Base-by-base conservation (phyloP, 1,140 invertebrate genomes). In the Cataglyphis hispanica region DNA sequence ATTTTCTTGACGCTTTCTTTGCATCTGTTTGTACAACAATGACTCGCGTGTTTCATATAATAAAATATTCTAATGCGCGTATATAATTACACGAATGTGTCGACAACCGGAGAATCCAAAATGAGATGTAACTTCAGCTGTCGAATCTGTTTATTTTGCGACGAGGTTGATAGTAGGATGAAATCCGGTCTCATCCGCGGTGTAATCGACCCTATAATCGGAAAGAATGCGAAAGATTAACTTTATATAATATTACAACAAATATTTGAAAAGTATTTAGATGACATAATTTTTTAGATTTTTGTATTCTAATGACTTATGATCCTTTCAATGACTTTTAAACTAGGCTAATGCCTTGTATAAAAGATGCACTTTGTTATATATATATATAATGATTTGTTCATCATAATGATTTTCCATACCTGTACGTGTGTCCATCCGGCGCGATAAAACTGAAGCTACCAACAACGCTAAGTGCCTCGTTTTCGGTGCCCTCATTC, bases 391-490 rank as follows among this genome's bases (percentile, higher is more conserved):
- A 19, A 50, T 50, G 4, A 50, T 4, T 50, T 50, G 16, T 50
- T 66, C 7, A 25, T 34, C 7, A 22, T 1, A 11, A 25, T 22
- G 3, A 40, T 25, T 19, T 53, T 1, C 0, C 46, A 31, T 84
- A 91, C 89, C 89, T 90, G 56, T 95, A 95, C 4, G 94, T 95
- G 63, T 95, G 94, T 25, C 94, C 94, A 76, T 95, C 95, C 2
- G 92, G 90, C 6, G 92, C 91, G 7, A 91, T 91, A 84, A 93
- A 95, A n/a, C 91, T 91, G 85, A 94, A 95, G 31, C 94, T 95
- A 19, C 95, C 95, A 0, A 88, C 91, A n/a, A 95, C 92, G 19
- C 90, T 92, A 83, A 95, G 92, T 0, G 88, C 87, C 56, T 95
- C 94, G 63, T 95, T 91, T 1, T 95, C 94, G 1, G 94, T 94